Conservation (phyloP, 2,888 invertebrate species). For the Elgonia sp. region DNA sequence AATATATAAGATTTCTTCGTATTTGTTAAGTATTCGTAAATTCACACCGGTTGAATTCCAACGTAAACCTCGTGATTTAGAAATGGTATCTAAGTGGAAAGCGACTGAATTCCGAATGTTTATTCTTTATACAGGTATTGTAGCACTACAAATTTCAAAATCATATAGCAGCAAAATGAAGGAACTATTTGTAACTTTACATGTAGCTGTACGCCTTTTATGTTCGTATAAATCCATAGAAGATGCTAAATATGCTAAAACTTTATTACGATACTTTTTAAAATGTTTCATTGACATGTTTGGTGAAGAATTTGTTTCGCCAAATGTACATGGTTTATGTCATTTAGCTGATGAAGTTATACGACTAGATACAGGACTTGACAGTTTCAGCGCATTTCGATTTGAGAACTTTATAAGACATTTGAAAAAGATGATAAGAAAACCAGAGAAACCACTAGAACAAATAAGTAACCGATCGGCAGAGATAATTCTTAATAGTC, state of each 20-base stretch:
- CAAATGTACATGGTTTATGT: constrained; percentile 57
- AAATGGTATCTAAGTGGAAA: constrained; percentile 53
- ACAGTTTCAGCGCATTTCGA: constrained; percentile 56
- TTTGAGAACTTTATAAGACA: constrained; percentile 62
- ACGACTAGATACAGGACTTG: constrained; percentile 24
- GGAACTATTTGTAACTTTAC: background rate
- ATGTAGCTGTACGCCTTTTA: constrained; percentile 47
- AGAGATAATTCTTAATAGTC: background rate
- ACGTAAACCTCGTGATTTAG: constrained; percentile 35
- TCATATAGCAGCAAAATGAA: background rate
- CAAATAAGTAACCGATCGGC: constrained; percentile 32
- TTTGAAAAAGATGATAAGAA: constrained; percentile 51
- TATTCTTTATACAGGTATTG: constrained; percentile 50
- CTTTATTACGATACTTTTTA: constrained; percentile 40
- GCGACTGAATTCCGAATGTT: constrained; percentile 63
- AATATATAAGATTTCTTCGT: constrained; percentile 8
- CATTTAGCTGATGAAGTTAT: constrained; percentile 55
- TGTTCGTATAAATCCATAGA: constrained; percentile 10
- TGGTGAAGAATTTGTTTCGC: constrained; percentile 57
- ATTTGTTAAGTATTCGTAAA: constrained; percentile 25
- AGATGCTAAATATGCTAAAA: background rate
- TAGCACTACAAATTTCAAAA: background rate
- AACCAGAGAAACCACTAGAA: constrained; percentile 49
- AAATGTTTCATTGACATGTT: constrained; percentile 27
- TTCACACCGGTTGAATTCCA: constrained; percentile 52